These are phyloP conservation scores for Euura lappo DNA, from an alignment of 1,140 invertebrate species.

Conservation along the genomic window DNA sequence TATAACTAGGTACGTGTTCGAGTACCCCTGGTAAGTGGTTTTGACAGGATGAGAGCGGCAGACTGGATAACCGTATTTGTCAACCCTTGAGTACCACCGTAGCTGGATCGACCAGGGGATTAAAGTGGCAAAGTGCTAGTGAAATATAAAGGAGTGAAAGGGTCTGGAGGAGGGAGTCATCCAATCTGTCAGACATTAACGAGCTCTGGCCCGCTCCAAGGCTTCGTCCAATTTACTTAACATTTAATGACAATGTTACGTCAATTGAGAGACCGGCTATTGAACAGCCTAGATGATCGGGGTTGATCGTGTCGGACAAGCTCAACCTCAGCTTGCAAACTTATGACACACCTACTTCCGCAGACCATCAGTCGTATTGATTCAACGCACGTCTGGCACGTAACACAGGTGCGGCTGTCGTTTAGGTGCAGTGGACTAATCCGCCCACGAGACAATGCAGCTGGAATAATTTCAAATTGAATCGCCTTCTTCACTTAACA, in stretches of 20 bases:
- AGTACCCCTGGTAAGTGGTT: too few species aligned
- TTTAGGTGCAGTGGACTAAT: background rate
- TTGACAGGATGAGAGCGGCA: background rate
- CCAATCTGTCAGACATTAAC: slow-evolving; percentile 1
- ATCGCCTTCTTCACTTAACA: background rate
- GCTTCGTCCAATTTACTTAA: background rate
- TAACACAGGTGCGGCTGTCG: background rate
- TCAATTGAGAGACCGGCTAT: background rate
- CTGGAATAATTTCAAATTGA: too few species aligned
- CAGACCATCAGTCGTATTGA: slow-evolving; percentile 1
- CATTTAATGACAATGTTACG: background rate
- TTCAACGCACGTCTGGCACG: background rate
- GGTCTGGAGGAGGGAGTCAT: background rate
- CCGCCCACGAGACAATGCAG: background rate
- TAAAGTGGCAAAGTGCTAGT: too few species aligned
- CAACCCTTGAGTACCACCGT: background rate
- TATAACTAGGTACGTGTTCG: too few species aligned
- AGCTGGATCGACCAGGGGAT: background rate
- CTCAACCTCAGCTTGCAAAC: background rate
- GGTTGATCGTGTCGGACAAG: background rate
- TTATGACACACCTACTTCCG: background rate
- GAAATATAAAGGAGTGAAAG: too few species aligned
- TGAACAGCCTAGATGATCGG: background rate
- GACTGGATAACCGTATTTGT: background rate
- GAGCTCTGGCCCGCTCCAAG: background rate